Percentiles rank a stretch among this genome's conserved stretches.
phyloP scores from a whole-genome alignment of 2,888 invertebrate species.

The Lasius platythorax region DNA sequence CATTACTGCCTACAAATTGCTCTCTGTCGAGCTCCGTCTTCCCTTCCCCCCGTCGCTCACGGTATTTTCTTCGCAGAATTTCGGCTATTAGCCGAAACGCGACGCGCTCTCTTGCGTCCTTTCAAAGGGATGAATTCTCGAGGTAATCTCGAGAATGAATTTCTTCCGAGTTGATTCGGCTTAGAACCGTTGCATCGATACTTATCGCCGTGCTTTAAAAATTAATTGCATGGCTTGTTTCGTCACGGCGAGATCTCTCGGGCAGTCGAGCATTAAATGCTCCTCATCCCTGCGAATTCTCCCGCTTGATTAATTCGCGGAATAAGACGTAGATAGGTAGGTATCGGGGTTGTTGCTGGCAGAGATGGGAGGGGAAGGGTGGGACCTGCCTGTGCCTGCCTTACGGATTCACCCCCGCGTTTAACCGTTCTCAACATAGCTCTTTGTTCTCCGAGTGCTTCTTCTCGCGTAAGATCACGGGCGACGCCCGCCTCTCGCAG shows the following conservation, averaged over 20 bases:
- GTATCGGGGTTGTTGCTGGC: background rate
- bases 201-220: conserved; percentile 31
- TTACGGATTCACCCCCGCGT: conserved; percentile 27
- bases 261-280: conserved; percentile 40
- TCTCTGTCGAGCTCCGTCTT: conserved; percentile 11
- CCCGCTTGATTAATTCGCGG: conserved; percentile 49
- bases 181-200: background rate
- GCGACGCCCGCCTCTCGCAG: conserved; percentile 51
- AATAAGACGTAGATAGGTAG: conserved; percentile 35
- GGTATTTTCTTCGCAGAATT: background rate
- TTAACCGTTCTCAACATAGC: conserved; percentile 40
- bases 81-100: background rate
- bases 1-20: conserved; percentile 74
- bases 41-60: too few relatives aligned
- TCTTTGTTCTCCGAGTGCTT: conserved; percentile 61
- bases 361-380: background rate
- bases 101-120: background rate
- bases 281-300: conserved; percentile 35
- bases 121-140: background rate
- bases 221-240: conserved; percentile 41
- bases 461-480: conserved; percentile 56
- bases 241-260: conserved; percentile 20
- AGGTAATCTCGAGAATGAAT: background rate
- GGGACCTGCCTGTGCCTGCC: background rate
- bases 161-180: background rate